Evolutionary conservation across 2,113 vertebrate genomes (phyloP).

Genomic region (Ascaphus truei): DNA sequence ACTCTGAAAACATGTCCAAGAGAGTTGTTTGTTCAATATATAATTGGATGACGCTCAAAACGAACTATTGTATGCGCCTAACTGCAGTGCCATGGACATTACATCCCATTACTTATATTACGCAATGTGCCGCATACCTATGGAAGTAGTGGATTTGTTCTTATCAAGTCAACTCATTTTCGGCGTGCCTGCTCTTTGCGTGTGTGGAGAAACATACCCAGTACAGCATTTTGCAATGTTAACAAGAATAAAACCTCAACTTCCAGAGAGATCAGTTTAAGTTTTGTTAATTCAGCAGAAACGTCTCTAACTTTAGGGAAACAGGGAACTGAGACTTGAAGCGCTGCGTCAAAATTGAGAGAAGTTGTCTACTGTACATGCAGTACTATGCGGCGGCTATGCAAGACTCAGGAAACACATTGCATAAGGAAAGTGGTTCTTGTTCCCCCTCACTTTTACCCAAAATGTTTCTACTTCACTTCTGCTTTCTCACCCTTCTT

Average conservation of each 20-base stretch:
- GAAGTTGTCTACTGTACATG: background rate
- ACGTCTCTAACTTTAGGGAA: background rate
- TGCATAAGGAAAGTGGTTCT: slow-evolving; percentile 9
- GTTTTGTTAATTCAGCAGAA: slow-evolving; percentile 7
- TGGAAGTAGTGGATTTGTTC: no score
- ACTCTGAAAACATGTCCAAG: no score
- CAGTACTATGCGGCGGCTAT: background rate
- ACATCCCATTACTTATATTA: no score
- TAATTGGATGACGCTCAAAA: no score
- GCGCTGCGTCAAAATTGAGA: background rate
- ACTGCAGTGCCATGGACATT: no score
- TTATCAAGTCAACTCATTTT: no score
- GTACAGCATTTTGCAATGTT: slow-evolving; percentile 1
- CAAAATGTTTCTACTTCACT: background rate
- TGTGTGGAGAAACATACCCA: no score
- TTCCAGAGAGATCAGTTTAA: background rate
- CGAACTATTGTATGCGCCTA: no score
- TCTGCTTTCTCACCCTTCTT: slow-evolving; percentile 7
- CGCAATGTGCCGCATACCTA: no score
- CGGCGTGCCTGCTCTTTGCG: no score
- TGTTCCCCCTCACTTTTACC: background rate
- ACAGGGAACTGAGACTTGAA: slow-evolving; percentile 6
- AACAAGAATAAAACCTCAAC: background rate
- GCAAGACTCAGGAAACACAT: slow-evolving; percentile 24
- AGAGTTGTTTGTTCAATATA: no score